Base-by-base conservation (phyloP, 2,113 vertebrate genomes). In the Atlantisia rogersi region DNA sequence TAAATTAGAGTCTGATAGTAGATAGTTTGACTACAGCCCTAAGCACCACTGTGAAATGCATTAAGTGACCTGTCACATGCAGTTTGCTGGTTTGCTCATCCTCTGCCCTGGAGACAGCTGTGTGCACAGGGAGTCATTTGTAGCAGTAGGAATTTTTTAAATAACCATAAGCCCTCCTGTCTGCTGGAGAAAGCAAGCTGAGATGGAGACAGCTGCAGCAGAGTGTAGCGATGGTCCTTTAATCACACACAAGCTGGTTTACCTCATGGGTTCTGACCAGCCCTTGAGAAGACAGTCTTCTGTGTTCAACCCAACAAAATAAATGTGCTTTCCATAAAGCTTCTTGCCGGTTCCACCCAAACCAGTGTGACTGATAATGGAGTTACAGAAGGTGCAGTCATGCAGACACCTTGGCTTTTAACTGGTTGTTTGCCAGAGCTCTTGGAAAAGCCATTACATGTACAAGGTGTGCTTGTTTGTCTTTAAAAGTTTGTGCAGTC, bases 1-100 rank as follows among this genome's bases (percentile, higher is more conserved):
- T 5, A 64, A 91, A 94, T 86, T 92, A 76, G 79, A 75, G 42
- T 55, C 71, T 81, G 80, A 37, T 52, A 64, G 93, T n/a, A 83
- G 82, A 48, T 60, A 74, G 62, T 59, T 90, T 87, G 83, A 10
- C 93, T 89, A 42, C 11, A 87, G 93, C 92, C 92, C 80, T 69
- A 75, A 92, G 91, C 69, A 16, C 20, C 0, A 5, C 92, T 28
- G 39, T 65, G 92, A 83, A 93, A 75, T 9, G 73, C 88, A 75
- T 84, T 88, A 83, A 93, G 96, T 75, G 83, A 79, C 71, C 53
- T 73, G 95, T 89, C 90, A 50, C 64, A 63, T 53, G 64, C 68
- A 35, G 64, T 96, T 93, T 88, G 75, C 82, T 75, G 67, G 3
- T 90, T 69, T 71, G 73, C n/a, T 86, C 44, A 39, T 73, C 73